Evolutionary conservation across 2,888 invertebrate species (phyloP).

Genomic region (Spilosoma lubricipeda): DNA sequence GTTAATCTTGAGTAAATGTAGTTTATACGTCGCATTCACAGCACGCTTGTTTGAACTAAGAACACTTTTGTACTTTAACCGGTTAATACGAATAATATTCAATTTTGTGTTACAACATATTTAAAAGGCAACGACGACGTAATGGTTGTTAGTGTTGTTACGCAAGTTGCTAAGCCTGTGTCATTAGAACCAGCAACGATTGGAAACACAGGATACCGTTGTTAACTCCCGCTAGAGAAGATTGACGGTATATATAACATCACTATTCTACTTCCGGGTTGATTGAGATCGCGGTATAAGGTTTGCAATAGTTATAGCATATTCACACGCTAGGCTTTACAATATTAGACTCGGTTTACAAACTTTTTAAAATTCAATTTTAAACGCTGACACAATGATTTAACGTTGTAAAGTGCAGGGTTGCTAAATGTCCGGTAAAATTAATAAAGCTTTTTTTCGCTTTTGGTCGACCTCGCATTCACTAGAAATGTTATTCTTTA

Average conservation of each 20-base stretch:
- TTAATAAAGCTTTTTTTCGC: no score
- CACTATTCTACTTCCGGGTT: slow-evolving; percentile 33
- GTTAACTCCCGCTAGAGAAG: slow-evolving; percentile 59
- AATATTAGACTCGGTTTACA: background rate
- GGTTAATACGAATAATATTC: background rate
- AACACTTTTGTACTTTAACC: background rate
- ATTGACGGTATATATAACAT: slow-evolving; percentile 37
- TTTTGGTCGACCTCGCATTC: no score
- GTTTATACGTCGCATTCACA: background rate
- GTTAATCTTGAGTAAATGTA: background rate
- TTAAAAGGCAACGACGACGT: slow-evolving; percentile 18
- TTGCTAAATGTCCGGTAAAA: background rate
- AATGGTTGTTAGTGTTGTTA: slow-evolving; percentile 31
- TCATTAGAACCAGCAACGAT: slow-evolving; percentile 59
- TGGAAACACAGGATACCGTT: slow-evolving; percentile 64
- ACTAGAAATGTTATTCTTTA: no score
- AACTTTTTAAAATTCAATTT: background rate
- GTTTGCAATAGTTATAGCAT: background rate
- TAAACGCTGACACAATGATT: background rate
- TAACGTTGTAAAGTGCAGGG: background rate
- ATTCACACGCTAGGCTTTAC: background rate
- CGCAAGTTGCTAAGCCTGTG: slow-evolving; percentile 30
- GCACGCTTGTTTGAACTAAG: background rate
- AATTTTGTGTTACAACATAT: background rate
- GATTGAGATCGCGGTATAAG: slow-evolving; percentile 19